phyloP scores from a whole-genome alignment of 1,140 invertebrate genomes.

The Pygmarrhopalites habei region DNA sequence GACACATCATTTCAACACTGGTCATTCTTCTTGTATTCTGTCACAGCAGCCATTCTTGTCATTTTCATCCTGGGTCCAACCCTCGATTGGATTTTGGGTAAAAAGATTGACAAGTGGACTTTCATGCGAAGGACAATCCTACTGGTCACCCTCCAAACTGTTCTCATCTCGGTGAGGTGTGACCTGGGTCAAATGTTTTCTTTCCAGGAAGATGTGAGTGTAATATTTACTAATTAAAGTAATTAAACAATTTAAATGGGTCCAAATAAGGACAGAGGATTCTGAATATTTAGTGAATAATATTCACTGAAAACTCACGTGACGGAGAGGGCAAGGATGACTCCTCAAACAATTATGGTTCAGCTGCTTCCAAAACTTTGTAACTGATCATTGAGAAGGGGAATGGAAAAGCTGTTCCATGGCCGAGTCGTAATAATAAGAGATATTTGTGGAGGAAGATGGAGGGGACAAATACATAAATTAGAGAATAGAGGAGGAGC shows the following conservation, averaged over 20 bases:
- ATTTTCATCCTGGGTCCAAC: constrained; percentile 12
- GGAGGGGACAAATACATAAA: no score
- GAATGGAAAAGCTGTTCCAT: no score
- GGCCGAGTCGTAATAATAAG: no score
- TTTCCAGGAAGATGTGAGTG: constrained; percentile 21
- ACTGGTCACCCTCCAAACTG: constrained; percentile 15
- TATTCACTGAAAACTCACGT: no score
- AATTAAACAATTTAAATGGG: neutral
- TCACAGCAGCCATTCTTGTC: constrained; percentile 2
- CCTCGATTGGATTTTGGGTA: constrained; percentile 20
- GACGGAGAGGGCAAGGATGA: no score
- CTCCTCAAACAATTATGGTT: neutral
- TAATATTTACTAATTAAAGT: neutral
- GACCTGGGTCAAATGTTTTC: constrained; percentile 11
- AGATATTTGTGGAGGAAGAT: no score
- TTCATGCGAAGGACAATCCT: constrained; percentile 18
- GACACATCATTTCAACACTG: constrained; percentile 16
- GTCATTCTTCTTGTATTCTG: constrained; percentile 17
- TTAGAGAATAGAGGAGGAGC: no score
- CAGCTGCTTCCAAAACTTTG: no score
- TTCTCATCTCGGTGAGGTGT: constrained; percentile 6
- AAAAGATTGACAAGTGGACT: constrained; percentile 19
- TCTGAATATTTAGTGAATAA: neutral
- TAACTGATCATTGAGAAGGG: no score
- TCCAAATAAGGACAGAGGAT: neutral